A percentile compares a stretch with the other conserved stretches of the same genome.
Conservation (phyloP, 2,888 invertebrate species). For the Amphipyra tragopoginis region DNA sequence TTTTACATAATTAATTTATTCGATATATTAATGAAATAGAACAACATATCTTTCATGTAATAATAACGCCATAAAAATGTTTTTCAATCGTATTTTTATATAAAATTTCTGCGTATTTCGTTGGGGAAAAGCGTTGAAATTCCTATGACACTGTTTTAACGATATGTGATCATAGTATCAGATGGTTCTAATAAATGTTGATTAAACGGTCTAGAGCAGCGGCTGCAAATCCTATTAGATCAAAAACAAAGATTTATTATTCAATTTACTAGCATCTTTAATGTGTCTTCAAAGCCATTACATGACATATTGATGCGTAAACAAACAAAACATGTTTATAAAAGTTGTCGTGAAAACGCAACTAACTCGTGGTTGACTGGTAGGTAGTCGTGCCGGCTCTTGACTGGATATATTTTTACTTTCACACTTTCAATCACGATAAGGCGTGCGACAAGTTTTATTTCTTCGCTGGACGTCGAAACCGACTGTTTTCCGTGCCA, state of each 20-base stretch:
- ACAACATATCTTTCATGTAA: slow-evolving; percentile 2
- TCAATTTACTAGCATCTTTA: too few relatives aligned
- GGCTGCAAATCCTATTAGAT: too few relatives aligned
- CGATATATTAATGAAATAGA: slow-evolving; percentile 13
- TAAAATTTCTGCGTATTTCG: slow-evolving; percentile 5
- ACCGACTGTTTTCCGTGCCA: slow-evolving; percentile 55
- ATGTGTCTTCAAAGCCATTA: too few relatives aligned
- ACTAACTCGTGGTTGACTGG: slow-evolving; percentile 30
- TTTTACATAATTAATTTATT: neutral
- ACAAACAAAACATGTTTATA: slow-evolving; percentile 41
- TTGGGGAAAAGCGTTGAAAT: slow-evolving; percentile 11
- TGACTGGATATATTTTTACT: slow-evolving; percentile 63
- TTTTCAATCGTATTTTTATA: slow-evolving; percentile 8
- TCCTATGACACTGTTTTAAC: neutral
- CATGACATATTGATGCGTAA: neutral
- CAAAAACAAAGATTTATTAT: too few relatives aligned
- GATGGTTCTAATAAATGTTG: neutral
- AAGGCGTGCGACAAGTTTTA: slow-evolving; percentile 60
- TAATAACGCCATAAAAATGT: slow-evolving; percentile 22
- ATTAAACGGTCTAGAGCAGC: too few relatives aligned
- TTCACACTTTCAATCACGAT: slow-evolving; percentile 70
- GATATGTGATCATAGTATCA: neutral
- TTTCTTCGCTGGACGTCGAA: slow-evolving; percentile 52
- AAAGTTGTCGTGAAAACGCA: slow-evolving; percentile 54
- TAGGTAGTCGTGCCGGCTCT: slow-evolving; percentile 40